These are phyloP conservation scores for Spondyliosoma cantharus DNA, from an alignment of 2,797 vertebrate species.

Conservation along the genomic window DNA sequence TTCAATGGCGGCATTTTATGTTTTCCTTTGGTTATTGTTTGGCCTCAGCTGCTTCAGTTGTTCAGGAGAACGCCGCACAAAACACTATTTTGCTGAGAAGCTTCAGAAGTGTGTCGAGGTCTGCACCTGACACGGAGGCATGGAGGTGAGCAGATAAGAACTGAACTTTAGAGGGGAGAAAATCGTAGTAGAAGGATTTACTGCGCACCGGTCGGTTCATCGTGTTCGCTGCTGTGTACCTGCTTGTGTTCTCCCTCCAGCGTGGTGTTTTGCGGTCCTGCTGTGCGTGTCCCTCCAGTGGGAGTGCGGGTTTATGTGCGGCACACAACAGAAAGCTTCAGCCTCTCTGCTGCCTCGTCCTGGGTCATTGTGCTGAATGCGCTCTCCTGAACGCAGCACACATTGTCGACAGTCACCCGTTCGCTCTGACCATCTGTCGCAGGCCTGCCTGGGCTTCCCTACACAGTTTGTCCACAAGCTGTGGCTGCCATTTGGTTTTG, in stretches of 20 bases:
- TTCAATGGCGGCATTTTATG: too few species aligned
- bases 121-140: too few species aligned
- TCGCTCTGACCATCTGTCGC: slow-evolving; percentile 76
- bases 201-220: background rate
- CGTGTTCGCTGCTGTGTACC: slow-evolving; percentile 7
- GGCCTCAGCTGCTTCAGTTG: too few species aligned
- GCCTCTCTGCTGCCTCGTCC: slow-evolving; percentile 46
- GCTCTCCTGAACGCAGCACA: slow-evolving; percentile 52
- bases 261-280: slow-evolving; percentile 1
- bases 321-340: slow-evolving; percentile 56
- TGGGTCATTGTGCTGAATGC: slow-evolving; percentile 58
- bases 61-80: too few species aligned
- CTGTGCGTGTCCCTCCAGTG: slow-evolving; percentile 18
- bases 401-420: slow-evolving; percentile 68
- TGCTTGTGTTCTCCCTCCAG: slow-evolving; percentile 22
- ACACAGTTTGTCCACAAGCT: slow-evolving; percentile 78
- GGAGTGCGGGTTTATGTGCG: slow-evolving; percentile 11
- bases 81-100: too few species aligned
- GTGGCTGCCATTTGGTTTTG: slow-evolving; percentile 73
- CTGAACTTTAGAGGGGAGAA: too few species aligned
- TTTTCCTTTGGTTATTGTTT: too few species aligned
- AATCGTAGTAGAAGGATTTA: background rate
- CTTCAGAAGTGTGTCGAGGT: too few species aligned
- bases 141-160: too few species aligned
- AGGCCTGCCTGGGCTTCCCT: slow-evolving; percentile 64